These are phyloP conservation scores for Liasis olivaceus DNA, from an alignment of 2,797 vertebrate genomes.

Conservation along the genomic window DNA sequence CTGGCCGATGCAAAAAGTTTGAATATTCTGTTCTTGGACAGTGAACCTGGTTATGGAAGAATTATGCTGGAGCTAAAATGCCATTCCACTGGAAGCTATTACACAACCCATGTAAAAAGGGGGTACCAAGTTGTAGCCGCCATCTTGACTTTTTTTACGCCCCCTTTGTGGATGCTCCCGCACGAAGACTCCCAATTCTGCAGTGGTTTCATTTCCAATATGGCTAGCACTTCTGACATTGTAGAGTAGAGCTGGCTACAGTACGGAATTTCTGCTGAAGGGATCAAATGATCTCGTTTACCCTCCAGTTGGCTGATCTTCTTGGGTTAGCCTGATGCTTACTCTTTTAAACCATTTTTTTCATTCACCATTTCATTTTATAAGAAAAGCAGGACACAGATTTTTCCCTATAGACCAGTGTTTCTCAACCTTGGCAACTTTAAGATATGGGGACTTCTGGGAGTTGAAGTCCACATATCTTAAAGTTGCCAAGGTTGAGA, in stretches of 20 bases:
- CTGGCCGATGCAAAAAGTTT: background rate
- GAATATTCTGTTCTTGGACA: slow-evolving; percentile 9
- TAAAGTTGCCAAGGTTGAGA: background rate
- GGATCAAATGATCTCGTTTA: background rate
- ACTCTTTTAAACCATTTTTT: background rate
- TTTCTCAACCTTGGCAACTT: too few relatives aligned
- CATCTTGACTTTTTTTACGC: background rate
- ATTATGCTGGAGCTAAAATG: slow-evolving; percentile 4
- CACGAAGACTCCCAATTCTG: background rate
- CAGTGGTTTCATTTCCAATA: background rate
- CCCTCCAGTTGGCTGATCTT: background rate
- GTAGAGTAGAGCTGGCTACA: background rate
- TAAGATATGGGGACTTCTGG: background rate
- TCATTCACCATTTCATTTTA: background rate
- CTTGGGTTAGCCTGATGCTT: background rate
- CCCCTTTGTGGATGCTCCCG: too few relatives aligned
- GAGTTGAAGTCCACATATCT: background rate
- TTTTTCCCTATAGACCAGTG: background rate
- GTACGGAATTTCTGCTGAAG: background rate
- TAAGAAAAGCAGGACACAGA: background rate
- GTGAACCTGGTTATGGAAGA: slow-evolving; percentile 9
- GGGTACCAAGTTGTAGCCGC: too few relatives aligned
- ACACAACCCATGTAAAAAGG: too few relatives aligned
- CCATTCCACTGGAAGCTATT: background rate
- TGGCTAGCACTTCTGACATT: too few relatives aligned